phyloP scores from a whole-genome alignment of 2,797 vertebrate species.

The Toxotes lorentzi region DNA sequence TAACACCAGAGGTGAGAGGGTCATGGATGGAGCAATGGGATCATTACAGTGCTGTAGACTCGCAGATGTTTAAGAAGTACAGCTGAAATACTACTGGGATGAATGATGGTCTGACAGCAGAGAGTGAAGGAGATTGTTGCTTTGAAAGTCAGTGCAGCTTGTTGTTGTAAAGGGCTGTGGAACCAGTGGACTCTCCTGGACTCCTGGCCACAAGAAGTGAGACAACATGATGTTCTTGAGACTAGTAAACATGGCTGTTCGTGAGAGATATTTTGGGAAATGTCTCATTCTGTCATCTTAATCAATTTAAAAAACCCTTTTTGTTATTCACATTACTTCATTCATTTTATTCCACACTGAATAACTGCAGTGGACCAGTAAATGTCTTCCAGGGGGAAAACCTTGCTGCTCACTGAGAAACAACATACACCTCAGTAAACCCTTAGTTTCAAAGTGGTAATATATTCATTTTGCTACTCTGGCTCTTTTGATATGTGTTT shows the following conservation, averaged over 20 bases:
- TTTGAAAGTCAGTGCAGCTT: conserved; percentile 32
- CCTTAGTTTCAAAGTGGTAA: conserved; percentile 40
- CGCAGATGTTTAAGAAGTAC: conserved; percentile 38
- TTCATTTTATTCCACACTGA: conserved; percentile 9
- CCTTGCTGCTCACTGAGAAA: not conserved
- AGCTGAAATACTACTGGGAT: conserved; percentile 10
- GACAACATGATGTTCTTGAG: not conserved
- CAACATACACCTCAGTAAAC: conserved; percentile 22
- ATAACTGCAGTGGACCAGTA: conserved; percentile 11
- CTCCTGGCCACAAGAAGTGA: conserved; percentile 3
- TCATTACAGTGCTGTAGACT: conserved; percentile 26
- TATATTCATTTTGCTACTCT: conserved; percentile 42
- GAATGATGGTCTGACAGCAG: not conserved
- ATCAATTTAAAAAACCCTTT: not conserved
- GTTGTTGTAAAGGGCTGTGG: conserved; percentile 4
- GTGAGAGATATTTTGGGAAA: not conserved
- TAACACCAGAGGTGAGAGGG: conserved; percentile 59
- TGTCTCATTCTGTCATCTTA: not conserved
- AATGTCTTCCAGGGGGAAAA: conserved; percentile 17
- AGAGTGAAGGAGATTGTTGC: conserved; percentile 4
- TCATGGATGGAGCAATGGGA: conserved; percentile 41
- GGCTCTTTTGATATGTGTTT: conserved; percentile 55
- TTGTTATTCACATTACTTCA: not conserved
- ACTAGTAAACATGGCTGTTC: not conserved
- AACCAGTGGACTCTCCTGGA: conserved; percentile 6